These are phyloP conservation scores for Tipula unca DNA, from an alignment of 2,888 invertebrate genomes.

Conservation along the genomic window DNA sequence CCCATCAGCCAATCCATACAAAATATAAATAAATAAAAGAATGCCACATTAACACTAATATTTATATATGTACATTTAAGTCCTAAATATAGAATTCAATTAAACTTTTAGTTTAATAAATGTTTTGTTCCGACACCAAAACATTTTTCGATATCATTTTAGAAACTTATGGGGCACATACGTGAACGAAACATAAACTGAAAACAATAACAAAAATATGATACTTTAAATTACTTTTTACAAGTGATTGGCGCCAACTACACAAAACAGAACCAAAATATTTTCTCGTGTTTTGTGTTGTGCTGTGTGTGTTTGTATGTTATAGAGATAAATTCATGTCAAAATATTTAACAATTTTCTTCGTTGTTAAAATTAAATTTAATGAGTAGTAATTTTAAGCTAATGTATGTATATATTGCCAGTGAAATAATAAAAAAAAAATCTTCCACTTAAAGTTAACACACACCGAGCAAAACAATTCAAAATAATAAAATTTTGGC, in stretches of 20 bases:
- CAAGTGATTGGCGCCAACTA: constrained; percentile 14
- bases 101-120: background rate
- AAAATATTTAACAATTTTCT: background rate
- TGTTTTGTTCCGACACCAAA: background rate
- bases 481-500: background rate
- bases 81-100: background rate
- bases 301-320: background rate
- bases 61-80: background rate
- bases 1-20: too few species aligned
- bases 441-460: background rate
- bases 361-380: background rate
- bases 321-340: background rate
- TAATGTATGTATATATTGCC: background rate
- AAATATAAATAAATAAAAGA: background rate
- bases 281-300: background rate
- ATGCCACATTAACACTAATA: background rate
- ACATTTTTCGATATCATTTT: background rate
- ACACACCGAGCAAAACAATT: background rate
- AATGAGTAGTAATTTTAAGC: background rate
- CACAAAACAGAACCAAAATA: background rate
- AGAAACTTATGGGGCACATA: background rate
- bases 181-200: background rate
- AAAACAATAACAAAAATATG: background rate
- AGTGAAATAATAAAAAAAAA: background rate
- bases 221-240: background rate